phyloP scores from a whole-genome alignment of 2,113 vertebrate genomes.

The Corythornis vintsioides region DNA sequence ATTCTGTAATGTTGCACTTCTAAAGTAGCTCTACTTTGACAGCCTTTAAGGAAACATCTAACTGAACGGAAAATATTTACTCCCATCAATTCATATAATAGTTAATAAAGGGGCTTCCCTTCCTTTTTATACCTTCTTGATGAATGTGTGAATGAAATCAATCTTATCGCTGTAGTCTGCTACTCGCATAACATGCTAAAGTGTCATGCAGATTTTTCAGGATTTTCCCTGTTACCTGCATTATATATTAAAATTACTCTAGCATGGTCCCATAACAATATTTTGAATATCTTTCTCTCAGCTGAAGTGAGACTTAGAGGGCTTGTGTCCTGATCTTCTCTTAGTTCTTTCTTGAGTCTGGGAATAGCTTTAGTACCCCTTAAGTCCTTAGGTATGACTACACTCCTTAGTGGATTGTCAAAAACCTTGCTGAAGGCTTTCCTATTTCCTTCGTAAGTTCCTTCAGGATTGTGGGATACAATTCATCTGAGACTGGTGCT shows the following conservation, averaged over 20 bases:
- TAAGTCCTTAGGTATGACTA: slow-evolving; percentile 5
- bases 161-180: not conserved
- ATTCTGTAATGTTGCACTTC: not conserved
- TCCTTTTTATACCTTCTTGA: not conserved
- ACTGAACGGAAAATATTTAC: not conserved
- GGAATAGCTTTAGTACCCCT: slow-evolving; percentile 14
- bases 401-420: slow-evolving; percentile 36
- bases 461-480: slow-evolving; percentile 55
- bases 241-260: slow-evolving; percentile 17
- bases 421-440: slow-evolving; percentile 50
- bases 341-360: slow-evolving; percentile 27
- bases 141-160: not conserved
- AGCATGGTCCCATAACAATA: not conserved
- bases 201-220: not conserved
- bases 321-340: not conserved
- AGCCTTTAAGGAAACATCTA: not conserved
- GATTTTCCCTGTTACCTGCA: not conserved
- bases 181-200: not conserved
- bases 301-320: not conserved
- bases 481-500: slow-evolving; percentile 58
- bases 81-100: not conserved
- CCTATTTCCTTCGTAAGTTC: slow-evolving; percentile 58
- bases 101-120: not conserved
- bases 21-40: not conserved
- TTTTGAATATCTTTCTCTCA: slow-evolving; percentile 39